A percentile compares a stretch with the other conserved stretches of the same genome.
phyloP scores from a whole-genome alignment of 2,113 vertebrate genomes.

The Morone chrysops region DNA sequence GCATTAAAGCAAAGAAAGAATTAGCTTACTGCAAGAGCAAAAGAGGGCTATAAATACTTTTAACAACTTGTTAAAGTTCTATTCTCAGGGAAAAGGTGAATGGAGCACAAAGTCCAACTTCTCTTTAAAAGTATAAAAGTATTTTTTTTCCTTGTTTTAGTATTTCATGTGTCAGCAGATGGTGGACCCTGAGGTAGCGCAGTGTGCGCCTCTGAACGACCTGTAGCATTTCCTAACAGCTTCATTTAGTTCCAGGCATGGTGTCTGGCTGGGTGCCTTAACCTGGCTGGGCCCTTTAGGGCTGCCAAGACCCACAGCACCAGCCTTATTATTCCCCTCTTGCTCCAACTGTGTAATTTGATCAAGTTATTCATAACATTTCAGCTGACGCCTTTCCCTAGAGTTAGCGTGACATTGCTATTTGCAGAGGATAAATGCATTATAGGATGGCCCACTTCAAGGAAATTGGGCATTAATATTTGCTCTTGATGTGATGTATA shows the following conservation, averaged over 20 bases:
- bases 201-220: constrained; percentile 51
- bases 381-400: constrained; percentile 76
- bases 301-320: constrained; percentile 60
- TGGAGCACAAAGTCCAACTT: constrained; percentile 12
- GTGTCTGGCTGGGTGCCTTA: constrained; percentile 70
- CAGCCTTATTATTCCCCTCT: constrained; percentile 78
- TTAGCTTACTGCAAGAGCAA: background rate
- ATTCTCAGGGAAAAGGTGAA: constrained; percentile 8
- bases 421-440: constrained; percentile 84
- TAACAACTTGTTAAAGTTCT: constrained; percentile 1
- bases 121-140: constrained; percentile 29
- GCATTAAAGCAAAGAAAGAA: background rate
- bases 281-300: constrained; percentile 69
- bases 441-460: constrained; percentile 79
- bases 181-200: constrained; percentile 18
- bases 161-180: constrained; percentile 53
- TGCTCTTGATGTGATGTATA: constrained; percentile 81
- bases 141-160: constrained; percentile 21
- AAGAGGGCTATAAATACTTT: background rate
- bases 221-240: constrained; percentile 73
- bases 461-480: constrained; percentile 84
- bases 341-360: constrained; percentile 80
- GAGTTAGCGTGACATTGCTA: constrained; percentile 83
- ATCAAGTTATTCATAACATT: constrained; percentile 84
- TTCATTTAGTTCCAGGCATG: constrained; percentile 77